Percentiles rank a stretch among this genome's conserved stretches.
phyloP scores from a whole-genome alignment of 1,140 invertebrate species.

The Drosophila chauvacae region DNA sequence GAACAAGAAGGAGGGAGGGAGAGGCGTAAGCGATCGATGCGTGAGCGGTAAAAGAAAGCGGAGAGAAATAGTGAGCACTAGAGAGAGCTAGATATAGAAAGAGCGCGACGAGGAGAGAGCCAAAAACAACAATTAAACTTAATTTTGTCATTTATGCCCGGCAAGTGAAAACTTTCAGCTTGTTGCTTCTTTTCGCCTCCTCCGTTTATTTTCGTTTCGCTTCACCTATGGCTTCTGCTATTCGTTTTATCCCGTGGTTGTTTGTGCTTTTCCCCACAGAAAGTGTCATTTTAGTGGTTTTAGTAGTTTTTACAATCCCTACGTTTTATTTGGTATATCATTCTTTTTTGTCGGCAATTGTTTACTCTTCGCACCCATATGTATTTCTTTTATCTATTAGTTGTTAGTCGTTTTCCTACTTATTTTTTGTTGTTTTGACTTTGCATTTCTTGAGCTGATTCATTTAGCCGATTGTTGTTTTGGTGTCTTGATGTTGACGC shows the following conservation, averaged over 20 bases:
- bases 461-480: constrained; percentile 41
- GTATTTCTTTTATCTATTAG: constrained; percentile 34
- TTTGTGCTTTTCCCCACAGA: constrained; percentile 69
- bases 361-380: constrained; percentile 41
- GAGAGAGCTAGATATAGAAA: constrained; percentile 2
- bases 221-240: constrained; percentile 22
- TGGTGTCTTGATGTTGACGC: constrained; percentile 55
- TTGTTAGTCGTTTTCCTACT: constrained; percentile 14
- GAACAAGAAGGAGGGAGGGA: constrained; percentile 34
- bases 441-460: constrained; percentile 56
- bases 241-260: constrained; percentile 20
- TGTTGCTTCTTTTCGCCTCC: constrained; percentile 42
- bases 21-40: constrained; percentile 42
- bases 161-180: constrained; percentile 57
- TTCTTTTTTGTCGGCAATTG: constrained; percentile 53
- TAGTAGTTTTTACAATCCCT: constrained; percentile 42
- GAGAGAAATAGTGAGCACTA: constrained; percentile 12
- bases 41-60: constrained; percentile 53
- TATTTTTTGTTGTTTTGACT: constrained; percentile 1
- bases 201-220: constrained; percentile 45
- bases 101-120: constrained; percentile 12
- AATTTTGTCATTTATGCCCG: constrained; percentile 56
- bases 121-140: constrained; percentile 49
- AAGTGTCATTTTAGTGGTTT: constrained; percentile 70
- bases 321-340: constrained; percentile 45